Percentiles rank a stretch among this genome's conserved stretches.
phyloP scores from a whole-genome alignment of 2,888 invertebrate species.

The Ctena decussata region DNA sequence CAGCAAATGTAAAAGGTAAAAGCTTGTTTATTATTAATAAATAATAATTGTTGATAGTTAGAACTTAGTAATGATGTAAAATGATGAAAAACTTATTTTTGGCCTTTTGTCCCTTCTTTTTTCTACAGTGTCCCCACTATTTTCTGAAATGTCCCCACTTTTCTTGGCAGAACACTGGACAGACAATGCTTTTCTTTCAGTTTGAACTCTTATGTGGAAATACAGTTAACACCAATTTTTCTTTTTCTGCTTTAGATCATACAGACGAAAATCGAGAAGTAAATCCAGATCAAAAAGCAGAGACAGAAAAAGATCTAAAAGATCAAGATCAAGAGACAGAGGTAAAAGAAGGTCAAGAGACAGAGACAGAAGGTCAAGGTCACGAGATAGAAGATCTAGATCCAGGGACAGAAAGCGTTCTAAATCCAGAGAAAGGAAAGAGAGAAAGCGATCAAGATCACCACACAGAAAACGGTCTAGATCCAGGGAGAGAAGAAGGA shows the following conservation, averaged over 20 bases:
- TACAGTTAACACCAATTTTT: neutral
- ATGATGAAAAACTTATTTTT: too few relatives aligned
- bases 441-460: slow-evolving; percentile 66
- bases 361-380: slow-evolving; percentile 73
- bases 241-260: slow-evolving; percentile 65
- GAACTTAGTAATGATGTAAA: too few relatives aligned
- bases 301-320: slow-evolving; percentile 69
- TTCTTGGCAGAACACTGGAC: too few relatives aligned
- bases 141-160: too few relatives aligned
- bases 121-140: too few relatives aligned
- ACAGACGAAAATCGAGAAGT: slow-evolving; percentile 74
- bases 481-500: slow-evolving; percentile 68
- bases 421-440: slow-evolving; percentile 64
- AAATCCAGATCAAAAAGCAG: slow-evolving; percentile 67
- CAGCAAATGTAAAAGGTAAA: too few relatives aligned
- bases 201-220: too few relatives aligned
- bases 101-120: too few relatives aligned
- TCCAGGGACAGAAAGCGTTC: slow-evolving; percentile 78
- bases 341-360: slow-evolving; percentile 47
- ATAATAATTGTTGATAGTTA: too few relatives aligned
- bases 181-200: too few relatives aligned
- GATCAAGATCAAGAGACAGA: slow-evolving; percentile 73
- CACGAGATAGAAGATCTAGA: slow-evolving; percentile 75
- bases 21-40: too few relatives aligned
- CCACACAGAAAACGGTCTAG: slow-evolving; percentile 48